These are phyloP conservation scores for Toxotes chatareus DNA, from an alignment of 2,113 vertebrate species.

Conservation along the genomic window DNA sequence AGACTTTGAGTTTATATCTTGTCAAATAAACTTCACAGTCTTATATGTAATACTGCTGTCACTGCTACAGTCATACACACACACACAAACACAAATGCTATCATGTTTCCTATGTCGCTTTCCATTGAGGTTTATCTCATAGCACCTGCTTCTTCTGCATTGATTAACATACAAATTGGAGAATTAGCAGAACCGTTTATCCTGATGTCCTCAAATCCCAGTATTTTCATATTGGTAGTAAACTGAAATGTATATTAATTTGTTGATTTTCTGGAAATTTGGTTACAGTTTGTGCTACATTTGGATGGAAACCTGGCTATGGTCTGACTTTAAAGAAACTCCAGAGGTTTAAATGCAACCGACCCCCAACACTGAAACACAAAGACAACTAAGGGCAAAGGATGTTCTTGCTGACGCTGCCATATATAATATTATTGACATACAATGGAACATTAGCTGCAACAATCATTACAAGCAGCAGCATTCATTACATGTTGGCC, in stretches of 20 bases:
- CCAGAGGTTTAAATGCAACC: not conserved
- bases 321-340: not conserved
- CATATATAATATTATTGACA: slow-evolving; percentile 15
- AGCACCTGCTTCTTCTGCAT: not conserved
- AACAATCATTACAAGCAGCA: slow-evolving; percentile 23
- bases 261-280: not conserved
- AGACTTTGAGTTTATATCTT: no score
- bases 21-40: no score
- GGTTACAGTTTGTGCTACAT: not conserved
- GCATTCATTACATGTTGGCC: slow-evolving; percentile 11
- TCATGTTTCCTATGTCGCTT: not conserved
- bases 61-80: no score
- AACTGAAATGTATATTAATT: not conserved
- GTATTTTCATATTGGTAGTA: not conserved
- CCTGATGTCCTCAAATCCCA: not conserved
- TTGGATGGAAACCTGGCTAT: not conserved
- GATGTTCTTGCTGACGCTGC: not conserved
- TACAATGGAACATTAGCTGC: slow-evolving; percentile 29
- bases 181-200: not conserved
- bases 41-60: not conserved
- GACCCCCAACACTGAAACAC: not conserved
- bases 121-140: no score
- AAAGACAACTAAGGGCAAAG: not conserved
- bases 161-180: no score
- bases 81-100: not conserved